Conservation (phyloP, 2,888 invertebrate genomes). For the Netelia melanura region DNA sequence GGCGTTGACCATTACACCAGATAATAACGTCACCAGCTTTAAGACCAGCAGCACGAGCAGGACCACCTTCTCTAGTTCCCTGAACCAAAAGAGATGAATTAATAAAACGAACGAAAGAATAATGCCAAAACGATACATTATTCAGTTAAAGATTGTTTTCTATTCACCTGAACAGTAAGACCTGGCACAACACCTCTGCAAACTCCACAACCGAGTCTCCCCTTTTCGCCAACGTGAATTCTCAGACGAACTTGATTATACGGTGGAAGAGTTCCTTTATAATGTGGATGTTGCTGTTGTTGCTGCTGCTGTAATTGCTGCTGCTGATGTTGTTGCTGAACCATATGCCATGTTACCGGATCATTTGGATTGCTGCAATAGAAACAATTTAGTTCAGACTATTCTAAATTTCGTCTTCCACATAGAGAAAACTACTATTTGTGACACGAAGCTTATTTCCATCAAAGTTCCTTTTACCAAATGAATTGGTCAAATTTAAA, state of each 20-base stretch:
- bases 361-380: constrained; percentile 89
- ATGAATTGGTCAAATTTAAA: not conserved
- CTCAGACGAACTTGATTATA: constrained; percentile 90
- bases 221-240: constrained; percentile 92
- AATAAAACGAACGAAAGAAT: constrained; percentile 3
- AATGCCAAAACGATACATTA: not conserved
- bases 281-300: constrained; percentile 71
- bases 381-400: constrained; percentile 48
- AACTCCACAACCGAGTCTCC: constrained; percentile 93
- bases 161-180: constrained; percentile 81
- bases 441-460: too few species aligned
- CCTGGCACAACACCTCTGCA: constrained; percentile 83
- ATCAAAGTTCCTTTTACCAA: not conserved
- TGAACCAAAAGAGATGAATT: constrained; percentile 86
- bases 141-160: not conserved
- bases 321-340: constrained; percentile 87
- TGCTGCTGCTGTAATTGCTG: constrained; percentile 85
- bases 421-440: not conserved
- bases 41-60: constrained; percentile 94
- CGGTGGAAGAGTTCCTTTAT: constrained; percentile 86
- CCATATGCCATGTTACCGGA: constrained; percentile 94
- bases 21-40: constrained; percentile 96
- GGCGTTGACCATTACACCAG: constrained; percentile 91
- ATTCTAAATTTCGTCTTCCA: not conserved
- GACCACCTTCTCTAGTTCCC: constrained; percentile 95